Percentiles rank a stretch among this genome's conserved stretches.
These are phyloP conservation scores for Gymnoscopelus microlampas DNA, from an alignment of 2,797 vertebrate species.

Conservation along the genomic window DNA sequence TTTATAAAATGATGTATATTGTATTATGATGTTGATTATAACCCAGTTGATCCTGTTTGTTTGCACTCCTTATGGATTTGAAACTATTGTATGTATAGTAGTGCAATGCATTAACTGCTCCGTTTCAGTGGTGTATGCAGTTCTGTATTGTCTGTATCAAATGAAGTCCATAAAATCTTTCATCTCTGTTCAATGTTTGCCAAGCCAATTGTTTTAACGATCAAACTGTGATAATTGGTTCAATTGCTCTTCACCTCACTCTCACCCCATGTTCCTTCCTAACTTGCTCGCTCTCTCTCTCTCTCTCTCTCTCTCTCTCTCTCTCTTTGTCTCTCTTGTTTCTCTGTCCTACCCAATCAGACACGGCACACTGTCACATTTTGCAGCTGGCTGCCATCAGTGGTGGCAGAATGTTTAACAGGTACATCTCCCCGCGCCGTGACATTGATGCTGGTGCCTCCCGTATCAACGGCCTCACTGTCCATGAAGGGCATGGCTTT, in stretches of 20 bases:
- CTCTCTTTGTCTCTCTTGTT: neutral
- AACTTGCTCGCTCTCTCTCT: neutral
- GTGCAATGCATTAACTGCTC: no score
- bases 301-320: neutral
- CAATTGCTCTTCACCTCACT: no score
- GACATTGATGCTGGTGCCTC: constrained; percentile 37
- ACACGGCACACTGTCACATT: constrained; percentile 66
- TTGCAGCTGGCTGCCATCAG: constrained; percentile 76
- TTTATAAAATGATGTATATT: neutral
- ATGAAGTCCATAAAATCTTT: no score
- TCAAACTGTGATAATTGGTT: no score
- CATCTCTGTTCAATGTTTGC: no score
- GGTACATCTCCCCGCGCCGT: constrained; percentile 59
- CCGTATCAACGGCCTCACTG: constrained; percentile 63
- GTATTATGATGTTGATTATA: neutral
- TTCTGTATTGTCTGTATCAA: no score
- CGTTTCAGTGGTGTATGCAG: no score
- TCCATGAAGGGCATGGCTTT: no score
- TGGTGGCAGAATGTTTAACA: constrained; percentile 55
- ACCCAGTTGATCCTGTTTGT: neutral
- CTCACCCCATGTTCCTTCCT: neutral
- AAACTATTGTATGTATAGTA: no score
- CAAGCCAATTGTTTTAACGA: no score
- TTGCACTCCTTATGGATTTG: neutral
- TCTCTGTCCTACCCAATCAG: constrained; percentile 44